Conservation (phyloP, 2,113 vertebrate genomes). For the Pseudorasbora parva region DNA sequence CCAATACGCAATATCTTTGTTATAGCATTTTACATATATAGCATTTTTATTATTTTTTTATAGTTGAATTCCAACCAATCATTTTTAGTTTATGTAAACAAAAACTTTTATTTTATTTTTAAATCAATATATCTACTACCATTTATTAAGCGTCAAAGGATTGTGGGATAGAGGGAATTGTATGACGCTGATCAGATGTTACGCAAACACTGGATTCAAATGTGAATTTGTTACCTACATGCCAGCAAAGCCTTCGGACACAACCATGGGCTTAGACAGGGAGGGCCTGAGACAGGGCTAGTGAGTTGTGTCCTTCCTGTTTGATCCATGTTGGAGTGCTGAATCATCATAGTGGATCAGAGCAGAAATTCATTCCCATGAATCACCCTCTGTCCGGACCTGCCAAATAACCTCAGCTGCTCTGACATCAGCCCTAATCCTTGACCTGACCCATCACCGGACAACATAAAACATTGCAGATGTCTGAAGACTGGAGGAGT, state of each 20-base stretch:
- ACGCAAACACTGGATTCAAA: background rate
- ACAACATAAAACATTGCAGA: background rate
- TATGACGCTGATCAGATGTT: background rate
- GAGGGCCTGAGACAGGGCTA: background rate
- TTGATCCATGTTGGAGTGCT: conserved; percentile 27
- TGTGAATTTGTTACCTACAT: background rate
- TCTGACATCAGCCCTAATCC: conserved; percentile 61
- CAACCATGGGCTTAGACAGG: background rate
- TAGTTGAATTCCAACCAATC: too few species aligned
- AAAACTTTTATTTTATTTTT: too few species aligned
- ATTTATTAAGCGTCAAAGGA: background rate
- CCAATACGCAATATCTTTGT: too few species aligned
- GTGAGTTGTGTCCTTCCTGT: conserved; percentile 1
- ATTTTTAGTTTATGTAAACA: too few species aligned
- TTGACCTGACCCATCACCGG: conserved; percentile 62
- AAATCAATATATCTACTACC: background rate
- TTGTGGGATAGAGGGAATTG: background rate
- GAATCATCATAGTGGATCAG: conserved; percentile 39
- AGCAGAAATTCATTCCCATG: conserved; percentile 65
- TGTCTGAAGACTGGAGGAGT: background rate
- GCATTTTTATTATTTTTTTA: too few species aligned
- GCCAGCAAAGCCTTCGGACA: background rate
- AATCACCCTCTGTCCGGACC: conserved; percentile 62
- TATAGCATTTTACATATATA: too few species aligned
- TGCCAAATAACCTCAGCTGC: conserved; percentile 27